Conservation (phyloP, 2,888 invertebrate species). For the Cataglyphis rosenhaueri region DNA sequence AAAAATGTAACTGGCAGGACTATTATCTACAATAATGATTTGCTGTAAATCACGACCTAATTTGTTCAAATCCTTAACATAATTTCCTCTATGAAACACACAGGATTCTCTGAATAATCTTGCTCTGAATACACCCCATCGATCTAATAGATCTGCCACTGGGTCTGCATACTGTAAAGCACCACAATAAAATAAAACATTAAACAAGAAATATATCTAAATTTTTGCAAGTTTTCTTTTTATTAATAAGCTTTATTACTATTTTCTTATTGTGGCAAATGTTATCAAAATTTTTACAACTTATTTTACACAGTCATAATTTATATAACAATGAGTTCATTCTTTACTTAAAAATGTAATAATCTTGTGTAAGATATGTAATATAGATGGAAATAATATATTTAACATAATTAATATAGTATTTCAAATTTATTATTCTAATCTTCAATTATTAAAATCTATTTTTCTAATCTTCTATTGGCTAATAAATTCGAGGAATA, state of each 20-base stretch:
- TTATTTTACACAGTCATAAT: not conserved
- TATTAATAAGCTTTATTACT: not conserved
- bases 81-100: conserved; percentile 99
- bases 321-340: not conserved
- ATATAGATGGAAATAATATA: conserved; percentile 9
- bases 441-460: not conserved
- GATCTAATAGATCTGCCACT: conserved; percentile 98
- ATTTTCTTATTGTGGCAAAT: not conserved
- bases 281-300: not conserved
- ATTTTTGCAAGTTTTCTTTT: not conserved
- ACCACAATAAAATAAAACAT: conserved; percentile 25
- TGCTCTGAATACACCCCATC: conserved; percentile 98
- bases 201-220: not conserved
- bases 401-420: not conserved
- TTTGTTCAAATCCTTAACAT: conserved; percentile 99
- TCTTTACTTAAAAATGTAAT: not conserved
- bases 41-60: conserved; percentile 98
- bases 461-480: not conserved
- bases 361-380: not conserved
- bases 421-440: not conserved
- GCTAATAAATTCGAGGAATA: not conserved
- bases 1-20: conserved; percentile 99
- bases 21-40: conserved; percentile 99
- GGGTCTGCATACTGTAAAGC: conserved; percentile 97
- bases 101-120: conserved; percentile 99